These are phyloP conservation scores for Lophura nycthemera DNA, from an alignment of 2,113 vertebrate genomes.

Conservation along the genomic window DNA sequence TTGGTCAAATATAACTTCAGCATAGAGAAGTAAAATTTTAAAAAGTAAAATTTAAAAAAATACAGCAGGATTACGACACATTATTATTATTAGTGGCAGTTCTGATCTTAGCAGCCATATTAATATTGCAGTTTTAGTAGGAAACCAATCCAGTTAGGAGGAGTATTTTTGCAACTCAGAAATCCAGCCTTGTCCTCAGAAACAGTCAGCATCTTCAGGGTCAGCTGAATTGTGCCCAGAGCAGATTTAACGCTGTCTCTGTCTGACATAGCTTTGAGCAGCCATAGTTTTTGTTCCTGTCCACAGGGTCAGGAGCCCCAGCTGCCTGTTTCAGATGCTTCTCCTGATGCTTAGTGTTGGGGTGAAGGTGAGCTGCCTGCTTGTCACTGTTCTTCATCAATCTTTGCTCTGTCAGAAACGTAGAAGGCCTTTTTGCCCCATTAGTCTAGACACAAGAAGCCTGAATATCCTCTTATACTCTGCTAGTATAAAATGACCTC, in stretches of 20 bases:
- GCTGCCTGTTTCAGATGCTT: conserved; percentile 21
- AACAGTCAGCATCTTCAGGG: background rate
- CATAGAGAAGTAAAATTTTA: background rate
- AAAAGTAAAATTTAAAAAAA: background rate
- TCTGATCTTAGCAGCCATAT: background rate
- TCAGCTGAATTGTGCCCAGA: background rate
- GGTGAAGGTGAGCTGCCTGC: conserved; percentile 14
- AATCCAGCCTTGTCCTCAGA: background rate
- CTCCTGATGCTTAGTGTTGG: conserved; percentile 11
- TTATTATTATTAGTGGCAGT: background rate
- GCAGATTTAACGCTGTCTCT: conserved; percentile 28
- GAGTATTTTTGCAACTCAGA: background rate
- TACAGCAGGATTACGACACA: background rate
- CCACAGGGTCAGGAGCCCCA: background rate
- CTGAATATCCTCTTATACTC: conserved; percentile 4
- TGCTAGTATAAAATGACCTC: conserved; percentile 43
- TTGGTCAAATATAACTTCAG: background rate
- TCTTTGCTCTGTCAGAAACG: conserved; percentile 37
- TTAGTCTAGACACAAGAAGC: conserved; percentile 62
- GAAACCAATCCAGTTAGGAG: background rate
- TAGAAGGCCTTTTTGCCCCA: conserved; percentile 58
- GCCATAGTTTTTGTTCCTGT: conserved; percentile 6
- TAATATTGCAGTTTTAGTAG: background rate
- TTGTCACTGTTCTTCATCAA: conserved; percentile 49
- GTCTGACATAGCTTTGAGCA: background rate